Evolutionary conservation across 2,888 invertebrate species (phyloP).

Genomic region (Cecidostiba fungosa): DNA sequence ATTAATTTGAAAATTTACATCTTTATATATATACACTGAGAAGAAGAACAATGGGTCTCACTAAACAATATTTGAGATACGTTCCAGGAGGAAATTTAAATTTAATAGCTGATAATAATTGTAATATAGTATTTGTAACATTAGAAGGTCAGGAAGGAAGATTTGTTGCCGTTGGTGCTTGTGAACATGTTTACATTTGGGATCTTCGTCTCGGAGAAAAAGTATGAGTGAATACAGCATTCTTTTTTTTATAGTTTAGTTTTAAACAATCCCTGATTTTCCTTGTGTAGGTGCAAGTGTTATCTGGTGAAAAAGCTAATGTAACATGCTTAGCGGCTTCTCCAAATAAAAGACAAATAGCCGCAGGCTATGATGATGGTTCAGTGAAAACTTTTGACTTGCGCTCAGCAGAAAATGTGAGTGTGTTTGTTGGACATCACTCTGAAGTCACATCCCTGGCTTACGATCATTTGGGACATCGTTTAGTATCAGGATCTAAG

Average conservation of each 20-base stretch:
- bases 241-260: conserved; percentile 49
- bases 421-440: conserved; percentile 91
- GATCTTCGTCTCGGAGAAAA: conserved; percentile 93
- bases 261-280: background rate
- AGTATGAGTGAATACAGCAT: conserved; percentile 79
- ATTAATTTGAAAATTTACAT: background rate
- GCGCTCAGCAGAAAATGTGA: conserved; percentile 86
- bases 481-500: conserved; percentile 94
- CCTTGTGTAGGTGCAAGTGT: conserved; percentile 84
- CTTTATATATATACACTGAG: background rate
- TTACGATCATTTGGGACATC: conserved; percentile 92
- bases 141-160: conserved; percentile 89
- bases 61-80: conserved; percentile 97
- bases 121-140: conserved; percentile 91
- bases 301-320: conserved; percentile 90
- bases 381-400: conserved; percentile 92
- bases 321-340: conserved; percentile 90
- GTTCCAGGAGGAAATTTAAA: conserved; percentile 92
- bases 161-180: conserved; percentile 94
- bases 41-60: conserved; percentile 87
- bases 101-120: conserved; percentile 90
- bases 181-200: conserved; percentile 97
- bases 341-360: conserved; percentile 89
- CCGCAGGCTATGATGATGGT: conserved; percentile 96
- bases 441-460: conserved; percentile 90